Percentiles rank a stretch among this genome's conserved stretches.
Evolutionary conservation across 2,888 invertebrate genomes (phyloP).

Genomic region (Diogma glabrata): DNA sequence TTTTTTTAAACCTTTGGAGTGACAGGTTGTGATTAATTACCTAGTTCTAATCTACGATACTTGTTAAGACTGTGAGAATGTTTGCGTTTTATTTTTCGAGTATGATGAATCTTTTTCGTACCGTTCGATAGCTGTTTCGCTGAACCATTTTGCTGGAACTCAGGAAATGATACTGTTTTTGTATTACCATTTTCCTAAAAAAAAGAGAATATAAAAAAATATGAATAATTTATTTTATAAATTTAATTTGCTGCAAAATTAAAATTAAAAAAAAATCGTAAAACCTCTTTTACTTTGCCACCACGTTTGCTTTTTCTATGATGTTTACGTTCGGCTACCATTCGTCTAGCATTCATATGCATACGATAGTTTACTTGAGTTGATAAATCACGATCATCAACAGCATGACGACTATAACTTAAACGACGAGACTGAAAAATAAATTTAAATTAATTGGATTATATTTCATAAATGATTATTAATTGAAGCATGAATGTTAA

Average conservation of each 20-base stretch:
- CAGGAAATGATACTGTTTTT: conserved; percentile 81
- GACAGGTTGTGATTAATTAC: conserved; percentile 29
- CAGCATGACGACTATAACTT: conserved; percentile 84
- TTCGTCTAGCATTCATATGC: conserved; percentile 78
- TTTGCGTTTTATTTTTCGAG: conserved; percentile 45
- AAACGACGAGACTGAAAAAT: conserved; percentile 70
- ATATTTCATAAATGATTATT: conserved; percentile 4
- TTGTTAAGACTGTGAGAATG: conserved; percentile 39
- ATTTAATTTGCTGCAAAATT: not conserved
- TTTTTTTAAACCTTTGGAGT: too few relatives aligned
- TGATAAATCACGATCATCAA: conserved; percentile 76
- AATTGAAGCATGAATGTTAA: conserved; percentile 3
- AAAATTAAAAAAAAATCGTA: too few relatives aligned
- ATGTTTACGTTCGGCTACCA: conserved; percentile 77
- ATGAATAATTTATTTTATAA: conserved; percentile 5
- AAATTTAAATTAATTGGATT: too few relatives aligned
- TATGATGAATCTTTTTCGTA: conserved; percentile 60
- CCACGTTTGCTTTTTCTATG: conserved; percentile 77
- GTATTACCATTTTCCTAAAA: conserved; percentile 64
- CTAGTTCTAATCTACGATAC: conserved; percentile 41
- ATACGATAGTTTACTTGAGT: conserved; percentile 81
- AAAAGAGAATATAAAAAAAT: conserved; percentile 8
- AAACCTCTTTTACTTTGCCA: conserved; percentile 56
- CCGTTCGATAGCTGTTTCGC: conserved; percentile 81
- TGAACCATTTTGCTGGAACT: conserved; percentile 80